Conservation (phyloP, 1,140 invertebrate genomes). For the Zaprionus vittiger region DNA sequence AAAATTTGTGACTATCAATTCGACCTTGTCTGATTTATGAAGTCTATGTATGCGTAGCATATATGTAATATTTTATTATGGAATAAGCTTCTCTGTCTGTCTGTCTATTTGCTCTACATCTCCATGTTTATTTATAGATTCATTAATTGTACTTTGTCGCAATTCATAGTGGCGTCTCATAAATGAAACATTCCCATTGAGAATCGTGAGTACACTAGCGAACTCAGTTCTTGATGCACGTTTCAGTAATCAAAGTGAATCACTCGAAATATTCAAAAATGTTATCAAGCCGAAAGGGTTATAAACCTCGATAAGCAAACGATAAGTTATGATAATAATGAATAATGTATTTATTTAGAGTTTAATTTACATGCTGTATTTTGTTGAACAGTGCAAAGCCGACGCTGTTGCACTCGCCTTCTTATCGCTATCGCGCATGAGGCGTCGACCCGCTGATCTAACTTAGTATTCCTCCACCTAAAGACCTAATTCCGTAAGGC, state of each 20-base stretch:
- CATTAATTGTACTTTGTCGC: not conserved
- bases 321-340: not conserved
- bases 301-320: not conserved
- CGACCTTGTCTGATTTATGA: not conserved
- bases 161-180: conserved; percentile 6
- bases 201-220: not conserved
- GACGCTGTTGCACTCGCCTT: not conserved
- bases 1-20: not conserved
- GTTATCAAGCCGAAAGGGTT: not conserved
- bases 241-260: not conserved
- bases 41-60: not conserved
- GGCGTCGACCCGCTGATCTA: not conserved
- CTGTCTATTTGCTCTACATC: not conserved
- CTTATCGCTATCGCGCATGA: conserved; percentile 21
- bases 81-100: not conserved
- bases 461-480: not conserved
- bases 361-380: not conserved
- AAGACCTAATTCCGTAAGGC: conserved; percentile 55
- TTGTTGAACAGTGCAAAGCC: not conserved
- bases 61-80: not conserved
- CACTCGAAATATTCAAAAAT: not conserved
- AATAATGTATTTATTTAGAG: not conserved
- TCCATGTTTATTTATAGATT: conserved; percentile 9
- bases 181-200: not conserved
- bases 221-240: not conserved